These are phyloP conservation scores for Gryllus bimaculatus DNA, from an alignment of 1,140 invertebrate genomes.

Conservation along the genomic window DNA sequence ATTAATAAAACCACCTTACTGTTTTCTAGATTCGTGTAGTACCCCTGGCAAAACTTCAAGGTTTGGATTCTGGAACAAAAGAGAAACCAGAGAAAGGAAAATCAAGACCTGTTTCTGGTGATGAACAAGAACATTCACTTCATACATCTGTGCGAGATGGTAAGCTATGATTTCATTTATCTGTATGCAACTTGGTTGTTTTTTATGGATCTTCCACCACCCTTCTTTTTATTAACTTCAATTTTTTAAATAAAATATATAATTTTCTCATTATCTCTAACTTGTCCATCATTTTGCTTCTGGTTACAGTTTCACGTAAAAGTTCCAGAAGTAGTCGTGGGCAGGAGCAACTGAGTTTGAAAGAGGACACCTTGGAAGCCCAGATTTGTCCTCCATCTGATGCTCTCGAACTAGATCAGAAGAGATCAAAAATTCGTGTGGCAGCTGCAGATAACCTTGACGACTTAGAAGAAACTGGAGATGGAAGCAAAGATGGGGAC, in stretches of 20 bases:
- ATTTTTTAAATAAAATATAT: too few species aligned
- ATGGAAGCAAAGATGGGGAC: constrained; percentile 12
- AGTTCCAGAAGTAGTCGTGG: neutral
- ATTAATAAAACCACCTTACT: too few species aligned
- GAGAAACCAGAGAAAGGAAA: neutral
- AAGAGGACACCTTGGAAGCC: neutral
- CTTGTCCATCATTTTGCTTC: too few species aligned
- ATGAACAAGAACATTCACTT: too few species aligned
- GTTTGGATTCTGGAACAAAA: neutral
- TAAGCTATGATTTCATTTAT: too few species aligned
- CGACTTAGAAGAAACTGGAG: neutral
- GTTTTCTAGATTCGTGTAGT: neutral
- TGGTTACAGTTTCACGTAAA: neutral
- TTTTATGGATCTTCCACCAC: too few species aligned
- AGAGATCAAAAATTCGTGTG: neutral
- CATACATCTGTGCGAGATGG: too few species aligned
- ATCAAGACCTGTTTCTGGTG: neutral
- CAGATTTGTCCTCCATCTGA: neutral
- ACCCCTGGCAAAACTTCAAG: neutral
- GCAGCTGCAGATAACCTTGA: neutral
- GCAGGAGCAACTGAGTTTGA: neutral
- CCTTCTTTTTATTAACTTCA: too few species aligned
- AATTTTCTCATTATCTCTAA: too few species aligned
- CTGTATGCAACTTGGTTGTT: too few species aligned
- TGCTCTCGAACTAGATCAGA: neutral